phyloP scores from a whole-genome alignment of 2,797 vertebrate genomes.

The Poeciliopsis infans region DNA sequence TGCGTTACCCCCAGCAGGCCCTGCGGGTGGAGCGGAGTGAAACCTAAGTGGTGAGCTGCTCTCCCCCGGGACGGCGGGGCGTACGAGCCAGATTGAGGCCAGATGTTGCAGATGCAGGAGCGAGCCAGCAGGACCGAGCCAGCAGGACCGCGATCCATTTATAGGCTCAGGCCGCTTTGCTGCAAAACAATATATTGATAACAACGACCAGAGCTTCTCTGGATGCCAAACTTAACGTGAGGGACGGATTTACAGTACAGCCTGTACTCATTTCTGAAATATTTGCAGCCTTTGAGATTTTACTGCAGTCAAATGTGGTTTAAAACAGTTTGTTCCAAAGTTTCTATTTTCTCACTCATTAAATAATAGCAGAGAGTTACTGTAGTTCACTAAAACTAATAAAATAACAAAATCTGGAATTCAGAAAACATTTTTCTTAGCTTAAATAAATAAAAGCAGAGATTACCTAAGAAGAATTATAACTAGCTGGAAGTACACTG shows the following conservation, averaged over 20 bases:
- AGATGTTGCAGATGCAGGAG: slow-evolving; percentile 72
- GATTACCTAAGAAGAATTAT: not conserved
- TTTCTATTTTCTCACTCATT: not conserved
- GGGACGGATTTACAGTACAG: not conserved
- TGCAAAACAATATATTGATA: slow-evolving; percentile 29
- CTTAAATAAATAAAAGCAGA: too few species aligned
- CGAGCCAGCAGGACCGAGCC: slow-evolving; percentile 51
- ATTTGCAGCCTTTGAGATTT: not conserved
- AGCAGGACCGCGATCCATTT: slow-evolving; percentile 57
- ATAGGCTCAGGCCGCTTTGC: slow-evolving; percentile 37
- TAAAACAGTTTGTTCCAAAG: not conserved
- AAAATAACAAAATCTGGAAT: too few species aligned
- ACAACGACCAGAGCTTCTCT: slow-evolving; percentile 6
- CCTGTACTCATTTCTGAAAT: not conserved
- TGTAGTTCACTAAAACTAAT: too few species aligned
- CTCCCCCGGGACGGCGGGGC: slow-evolving; percentile 51
- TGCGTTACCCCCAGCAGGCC: slow-evolving; percentile 62
- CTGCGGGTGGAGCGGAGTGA: slow-evolving; percentile 52
- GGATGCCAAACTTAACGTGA: not conserved
- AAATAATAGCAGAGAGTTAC: not conserved
- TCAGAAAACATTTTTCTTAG: too few species aligned
- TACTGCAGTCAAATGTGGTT: not conserved
- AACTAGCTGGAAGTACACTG: too few species aligned
- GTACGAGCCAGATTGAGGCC: slow-evolving; percentile 74
- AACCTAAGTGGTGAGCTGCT: slow-evolving; percentile 58